Conservation (phyloP, 2,888 invertebrate species). For the Galeruca laticollis region DNA sequence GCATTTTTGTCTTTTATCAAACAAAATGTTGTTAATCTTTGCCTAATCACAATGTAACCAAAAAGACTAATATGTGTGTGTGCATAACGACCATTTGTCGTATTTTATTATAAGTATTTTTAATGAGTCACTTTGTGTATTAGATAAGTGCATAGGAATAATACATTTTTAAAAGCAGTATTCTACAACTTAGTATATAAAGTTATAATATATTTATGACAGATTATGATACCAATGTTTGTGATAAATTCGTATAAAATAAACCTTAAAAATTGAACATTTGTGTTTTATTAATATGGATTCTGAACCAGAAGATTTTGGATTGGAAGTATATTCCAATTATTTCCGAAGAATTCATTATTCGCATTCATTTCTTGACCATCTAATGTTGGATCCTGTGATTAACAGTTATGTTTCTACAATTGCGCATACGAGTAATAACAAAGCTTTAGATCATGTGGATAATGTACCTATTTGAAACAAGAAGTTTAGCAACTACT, state of each 20-base stretch:
- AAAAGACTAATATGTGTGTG: background rate
- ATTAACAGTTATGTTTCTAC: too few relatives aligned
- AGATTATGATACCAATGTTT: constrained; percentile 9
- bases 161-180: constrained; percentile 16
- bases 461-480: too few relatives aligned
- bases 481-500: too few relatives aligned
- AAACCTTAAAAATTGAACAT: constrained; percentile 8
- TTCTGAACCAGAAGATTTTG: too few relatives aligned
- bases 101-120: background rate
- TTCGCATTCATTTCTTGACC: too few relatives aligned
- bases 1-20: too few relatives aligned
- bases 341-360: too few relatives aligned
- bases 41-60: constrained; percentile 2
- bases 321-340: too few relatives aligned
- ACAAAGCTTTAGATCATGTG: too few relatives aligned
- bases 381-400: too few relatives aligned
- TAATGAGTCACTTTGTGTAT: background rate
- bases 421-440: too few relatives aligned
- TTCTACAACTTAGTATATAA: constrained; percentile 5
- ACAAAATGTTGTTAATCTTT: background rate
- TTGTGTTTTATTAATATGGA: background rate
- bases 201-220: background rate
- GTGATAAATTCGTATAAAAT: constrained; percentile 26
- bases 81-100: background rate
- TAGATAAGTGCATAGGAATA: constrained; percentile 2